Evolutionary conservation across 2,797 vertebrate species (phyloP).

Genomic region (Holocentrus rufus): DNA sequence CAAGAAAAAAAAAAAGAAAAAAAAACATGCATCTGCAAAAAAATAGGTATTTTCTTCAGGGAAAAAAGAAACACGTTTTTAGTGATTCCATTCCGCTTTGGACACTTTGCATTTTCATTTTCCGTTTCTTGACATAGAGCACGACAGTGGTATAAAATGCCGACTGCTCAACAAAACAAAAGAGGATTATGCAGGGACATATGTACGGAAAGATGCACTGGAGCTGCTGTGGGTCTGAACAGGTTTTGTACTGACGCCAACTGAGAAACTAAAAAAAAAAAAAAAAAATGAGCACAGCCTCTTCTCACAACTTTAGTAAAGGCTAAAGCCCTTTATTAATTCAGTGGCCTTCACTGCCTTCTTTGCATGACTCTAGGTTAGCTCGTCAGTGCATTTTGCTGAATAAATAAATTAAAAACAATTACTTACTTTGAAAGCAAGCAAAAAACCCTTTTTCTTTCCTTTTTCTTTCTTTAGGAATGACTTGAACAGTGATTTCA

Average conservation of each 20-base stretch:
- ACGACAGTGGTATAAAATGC: constrained; percentile 49
- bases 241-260: constrained; percentile 37
- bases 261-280: constrained; percentile 30
- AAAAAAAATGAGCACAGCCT: constrained; percentile 57
- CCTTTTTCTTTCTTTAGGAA: neutral
- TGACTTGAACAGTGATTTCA: neutral
- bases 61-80: constrained; percentile 37
- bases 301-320: constrained; percentile 67
- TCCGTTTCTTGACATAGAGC: constrained; percentile 29
- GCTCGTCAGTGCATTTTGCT: constrained; percentile 60
- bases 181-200: constrained; percentile 48
- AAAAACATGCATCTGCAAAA: neutral
- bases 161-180: constrained; percentile 65
- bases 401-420: constrained; percentile 68
- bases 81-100: constrained; percentile 12
- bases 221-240: constrained; percentile 33
- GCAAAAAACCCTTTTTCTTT: constrained; percentile 16
- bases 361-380: constrained; percentile 49
- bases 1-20: neutral
- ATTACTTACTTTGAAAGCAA: constrained; percentile 27
- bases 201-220: constrained; percentile 62
- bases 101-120: constrained; percentile 36
- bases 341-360: constrained; percentile 65
- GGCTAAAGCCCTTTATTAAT: constrained; percentile 72
- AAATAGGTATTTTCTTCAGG: neutral